Conservation (phyloP, 2,113 vertebrate genomes). For the Calonectris borealis region DNA sequence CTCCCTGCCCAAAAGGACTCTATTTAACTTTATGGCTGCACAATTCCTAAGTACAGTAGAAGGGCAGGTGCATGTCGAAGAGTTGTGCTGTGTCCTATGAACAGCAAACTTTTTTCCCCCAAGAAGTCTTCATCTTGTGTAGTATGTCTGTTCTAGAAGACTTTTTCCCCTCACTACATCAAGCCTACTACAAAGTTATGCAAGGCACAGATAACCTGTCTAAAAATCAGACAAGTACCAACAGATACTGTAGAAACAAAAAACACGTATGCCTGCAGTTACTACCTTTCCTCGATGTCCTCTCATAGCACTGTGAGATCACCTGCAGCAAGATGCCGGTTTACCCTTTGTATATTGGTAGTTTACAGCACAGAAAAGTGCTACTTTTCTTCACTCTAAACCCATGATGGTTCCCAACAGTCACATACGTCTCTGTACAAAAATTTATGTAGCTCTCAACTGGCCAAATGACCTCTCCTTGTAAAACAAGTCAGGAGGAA, state of each 20-base stretch:
- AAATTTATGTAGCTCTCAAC: background rate
- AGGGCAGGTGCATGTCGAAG: background rate
- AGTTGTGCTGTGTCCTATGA: background rate
- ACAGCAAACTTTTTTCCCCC: background rate
- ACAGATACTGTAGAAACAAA: background rate
- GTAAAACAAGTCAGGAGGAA: background rate
- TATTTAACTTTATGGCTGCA: background rate
- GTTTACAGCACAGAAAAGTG: rapidly evolving
- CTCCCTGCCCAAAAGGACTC: background rate
- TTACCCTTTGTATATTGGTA: too few species aligned
- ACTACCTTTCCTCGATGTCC: rapidly evolving
- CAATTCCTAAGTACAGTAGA: background rate
- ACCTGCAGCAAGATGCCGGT: background rate
- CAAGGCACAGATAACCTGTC: background rate
- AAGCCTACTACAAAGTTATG: background rate
- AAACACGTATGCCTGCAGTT: rapidly evolving
- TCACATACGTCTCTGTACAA: background rate
- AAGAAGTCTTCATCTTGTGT: rapidly evolving
- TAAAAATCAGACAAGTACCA: background rate
- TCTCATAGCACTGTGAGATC: background rate
- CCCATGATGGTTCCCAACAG: background rate
- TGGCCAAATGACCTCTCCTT: background rate
- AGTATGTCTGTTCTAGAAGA: rapidly evolving
- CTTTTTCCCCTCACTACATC: background rate
- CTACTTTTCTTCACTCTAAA: background rate